Percentiles rank a stretch among this genome's conserved stretches.
Conservation (phyloP, 2,113 vertebrate species). For the Eleginops maclovinus region DNA sequence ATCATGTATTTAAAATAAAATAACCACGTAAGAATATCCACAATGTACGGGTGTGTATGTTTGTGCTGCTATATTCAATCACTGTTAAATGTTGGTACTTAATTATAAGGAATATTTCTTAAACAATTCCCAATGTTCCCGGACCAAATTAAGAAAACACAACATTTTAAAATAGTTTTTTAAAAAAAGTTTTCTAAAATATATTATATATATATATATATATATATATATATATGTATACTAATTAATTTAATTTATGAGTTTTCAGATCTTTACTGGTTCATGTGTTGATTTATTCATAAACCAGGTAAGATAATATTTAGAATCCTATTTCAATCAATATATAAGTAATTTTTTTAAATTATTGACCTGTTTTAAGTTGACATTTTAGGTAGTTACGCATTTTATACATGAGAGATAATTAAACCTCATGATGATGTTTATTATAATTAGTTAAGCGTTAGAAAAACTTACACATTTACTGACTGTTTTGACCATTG, state of each 20-base stretch:
- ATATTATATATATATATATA: no score
- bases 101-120: neutral
- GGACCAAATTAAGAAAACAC: neutral
- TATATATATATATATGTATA: no score
- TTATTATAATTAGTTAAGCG: neutral
- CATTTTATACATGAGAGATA: neutral
- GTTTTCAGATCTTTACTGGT: neutral
- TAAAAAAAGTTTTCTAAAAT: no score
- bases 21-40: neutral
- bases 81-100: neutral
- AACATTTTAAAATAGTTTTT: neutral
- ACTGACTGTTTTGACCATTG: neutral
- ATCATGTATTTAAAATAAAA: neutral
- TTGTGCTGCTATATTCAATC: neutral
- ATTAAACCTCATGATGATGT: neutral
- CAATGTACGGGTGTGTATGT: neutral
- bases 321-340: neutral
- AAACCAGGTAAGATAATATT: neutral
- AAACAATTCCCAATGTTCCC: neutral
- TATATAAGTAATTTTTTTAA: neutral
- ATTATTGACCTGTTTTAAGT: neutral
- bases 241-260: neutral
- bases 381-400: neutral
- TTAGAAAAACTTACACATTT: neutral
- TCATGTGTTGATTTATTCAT: neutral